Evolutionary conservation across 2,113 vertebrate species (phyloP).

Genomic region (Oncorhynchus keta): DNA sequence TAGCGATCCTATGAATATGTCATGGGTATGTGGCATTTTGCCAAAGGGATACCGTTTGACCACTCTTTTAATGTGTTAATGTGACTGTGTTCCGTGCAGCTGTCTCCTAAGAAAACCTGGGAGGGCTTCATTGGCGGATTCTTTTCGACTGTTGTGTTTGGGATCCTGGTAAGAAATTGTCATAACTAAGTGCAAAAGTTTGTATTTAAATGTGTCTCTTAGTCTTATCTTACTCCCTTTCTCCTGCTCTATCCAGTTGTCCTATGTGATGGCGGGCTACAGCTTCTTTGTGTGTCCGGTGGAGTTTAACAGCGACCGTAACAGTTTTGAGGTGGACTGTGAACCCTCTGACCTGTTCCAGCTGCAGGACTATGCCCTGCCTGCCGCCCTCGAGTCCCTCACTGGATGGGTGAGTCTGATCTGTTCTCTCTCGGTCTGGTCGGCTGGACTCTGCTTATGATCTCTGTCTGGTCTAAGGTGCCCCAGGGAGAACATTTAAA

Average conservation of each 20-base stretch:
- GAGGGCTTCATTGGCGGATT: constrained; percentile 98
- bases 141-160: constrained; percentile 92
- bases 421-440: background rate
- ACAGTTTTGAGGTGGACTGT: constrained; percentile 96
- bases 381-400: constrained; percentile 80
- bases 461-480: background rate
- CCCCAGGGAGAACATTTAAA: too few species aligned
- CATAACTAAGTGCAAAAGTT: background rate
- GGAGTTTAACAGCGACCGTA: constrained; percentile 96
- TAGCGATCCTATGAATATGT: too few species aligned
- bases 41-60: too few species aligned
- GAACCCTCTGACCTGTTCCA: constrained; percentile 92
- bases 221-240: background rate
- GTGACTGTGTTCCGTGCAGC: constrained; percentile 66
- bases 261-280: constrained; percentile 93
- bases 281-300: constrained; percentile 96
- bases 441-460: background rate
- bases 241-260: constrained; percentile 73
- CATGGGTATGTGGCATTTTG: background rate
- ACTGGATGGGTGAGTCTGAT: constrained; percentile 85
- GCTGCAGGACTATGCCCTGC: constrained; percentile 89
- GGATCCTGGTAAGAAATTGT: constrained; percentile 83
- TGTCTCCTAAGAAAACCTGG: constrained; percentile 99
- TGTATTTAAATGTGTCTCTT: background rate
- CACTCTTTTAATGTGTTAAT: background rate